Conservation (phyloP, 2,797 vertebrate genomes). For the Alca torda region DNA sequence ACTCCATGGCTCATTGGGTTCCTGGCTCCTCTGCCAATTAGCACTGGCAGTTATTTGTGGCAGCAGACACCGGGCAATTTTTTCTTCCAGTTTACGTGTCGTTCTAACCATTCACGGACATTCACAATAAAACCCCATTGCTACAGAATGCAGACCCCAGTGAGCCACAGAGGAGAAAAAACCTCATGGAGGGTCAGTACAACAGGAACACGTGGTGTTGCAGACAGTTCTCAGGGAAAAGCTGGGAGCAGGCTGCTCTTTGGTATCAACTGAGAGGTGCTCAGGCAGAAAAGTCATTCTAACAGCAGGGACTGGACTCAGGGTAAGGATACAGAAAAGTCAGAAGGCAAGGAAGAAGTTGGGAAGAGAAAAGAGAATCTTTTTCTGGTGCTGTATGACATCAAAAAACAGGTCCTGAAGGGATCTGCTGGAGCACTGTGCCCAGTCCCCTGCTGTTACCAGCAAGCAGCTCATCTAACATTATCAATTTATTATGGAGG, state of each 20-base stretch:
- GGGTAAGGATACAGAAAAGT: not conserved
- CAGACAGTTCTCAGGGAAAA: not conserved
- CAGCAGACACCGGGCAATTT: not conserved
- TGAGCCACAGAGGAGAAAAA: not conserved
- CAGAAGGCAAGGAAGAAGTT: not conserved
- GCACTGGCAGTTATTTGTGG: not conserved
- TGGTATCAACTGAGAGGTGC: not conserved
- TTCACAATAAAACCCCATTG: not conserved
- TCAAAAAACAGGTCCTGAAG: not conserved
- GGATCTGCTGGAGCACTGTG: not conserved
- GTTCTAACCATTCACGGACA: not conserved
- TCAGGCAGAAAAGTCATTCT: not conserved
- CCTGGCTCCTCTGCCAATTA: not conserved
- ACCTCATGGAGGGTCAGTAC: not conserved
- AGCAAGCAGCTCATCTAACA: not conserved
- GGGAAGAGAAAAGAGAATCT: not conserved
- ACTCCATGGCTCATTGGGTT: not conserved
- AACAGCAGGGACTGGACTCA: not conserved
- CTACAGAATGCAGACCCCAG: not conserved
- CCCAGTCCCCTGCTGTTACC: not conserved
- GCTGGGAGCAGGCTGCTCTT: not conserved
- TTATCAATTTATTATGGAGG: not conserved
- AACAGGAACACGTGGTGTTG: accelerated
- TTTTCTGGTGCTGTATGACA: not conserved
- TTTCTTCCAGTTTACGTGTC: not conserved